A percentile compares a stretch with the other conserved stretches of the same genome.
phyloP scores from a whole-genome alignment of 2,797 vertebrate species.

The Atherinosoma microstoma region DNA sequence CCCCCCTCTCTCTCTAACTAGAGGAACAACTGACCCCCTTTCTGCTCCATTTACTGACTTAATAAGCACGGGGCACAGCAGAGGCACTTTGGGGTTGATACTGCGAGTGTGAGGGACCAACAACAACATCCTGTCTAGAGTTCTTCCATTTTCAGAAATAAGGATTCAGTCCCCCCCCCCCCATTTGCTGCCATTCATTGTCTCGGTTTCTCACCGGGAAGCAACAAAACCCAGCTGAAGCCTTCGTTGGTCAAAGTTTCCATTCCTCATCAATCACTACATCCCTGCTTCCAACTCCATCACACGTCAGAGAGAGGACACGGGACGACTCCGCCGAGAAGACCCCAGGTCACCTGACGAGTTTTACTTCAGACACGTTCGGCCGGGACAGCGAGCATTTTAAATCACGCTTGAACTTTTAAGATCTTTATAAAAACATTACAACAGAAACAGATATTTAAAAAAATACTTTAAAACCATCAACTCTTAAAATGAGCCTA shows the following conservation, averaged over 20 bases:
- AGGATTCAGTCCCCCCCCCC: no score
- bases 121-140: no score
- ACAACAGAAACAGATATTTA: constrained; percentile 45
- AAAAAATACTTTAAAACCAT: constrained; percentile 17
- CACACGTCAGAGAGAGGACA: background rate
- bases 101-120: accelerated
- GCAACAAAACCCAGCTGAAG: background rate
- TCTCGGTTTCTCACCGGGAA: background rate
- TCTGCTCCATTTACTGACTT: background rate
- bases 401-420: constrained; percentile 28
- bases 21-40: background rate
- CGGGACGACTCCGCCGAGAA: accelerated
- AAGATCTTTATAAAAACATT: constrained; percentile 47
- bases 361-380: no score
- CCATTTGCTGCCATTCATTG: background rate
- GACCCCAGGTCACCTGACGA: no score
- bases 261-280: constrained; percentile 3
- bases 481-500: constrained; percentile 35
- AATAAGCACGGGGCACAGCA: background rate
- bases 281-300: background rate
- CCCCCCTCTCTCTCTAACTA: no score
- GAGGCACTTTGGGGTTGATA: background rate
- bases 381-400: no score
- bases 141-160: background rate
- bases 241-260: background rate